Evolutionary conservation across 2,888 invertebrate species (phyloP), one percentile per base, ranked within the genome.

Genomic region (Podotricha telesiphe): DNA sequence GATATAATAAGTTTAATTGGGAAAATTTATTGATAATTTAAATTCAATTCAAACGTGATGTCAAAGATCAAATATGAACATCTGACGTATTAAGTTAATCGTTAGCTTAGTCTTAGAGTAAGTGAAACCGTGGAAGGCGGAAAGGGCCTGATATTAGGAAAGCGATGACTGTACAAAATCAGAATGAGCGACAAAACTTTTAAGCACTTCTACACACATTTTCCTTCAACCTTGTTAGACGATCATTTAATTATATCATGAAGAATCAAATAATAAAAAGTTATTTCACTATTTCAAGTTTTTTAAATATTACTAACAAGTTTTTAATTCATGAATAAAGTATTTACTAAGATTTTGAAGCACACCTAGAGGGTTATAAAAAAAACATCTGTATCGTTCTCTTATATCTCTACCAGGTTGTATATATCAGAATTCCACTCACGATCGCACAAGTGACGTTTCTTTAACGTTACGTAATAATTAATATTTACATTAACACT

Each of bases 401-500:
- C 15, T 42, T 45, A 19, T 68, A 40, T n/a, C 17, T 11, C 34
- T 55, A 17, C 34, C 42, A 40, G 17, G 63, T 48, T 68, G 50
- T 22, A 66, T 48, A 53, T 50, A 34, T 37, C 37, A 37, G 22
- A 22, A 68, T n/a, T 37, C 17, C 63, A 71, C 71, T 69, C 66
- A 40, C 63, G 71, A 71, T 69, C 70, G 72, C 75, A 72, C 71
- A 71, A 71, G 71, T 74, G 74, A 67, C 74, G 72, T 70, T 66
- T 28, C 65, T 62, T 73, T 73, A 65, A 71, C 67, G 67, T 72
- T 72, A 75, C 84, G n/a, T n/a, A 77, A 76, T 79, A 80, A 82
- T 85, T 87, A 86, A 86, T 92, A 92, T 93, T 86, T 93, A 93
- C 92, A 91, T 86, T 88, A 88, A 90, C 90, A 90, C 88, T 89